These are phyloP conservation scores for Tinamus guttatus DNA, from an alignment of 2,113 vertebrate genomes.

Conservation along the genomic window DNA sequence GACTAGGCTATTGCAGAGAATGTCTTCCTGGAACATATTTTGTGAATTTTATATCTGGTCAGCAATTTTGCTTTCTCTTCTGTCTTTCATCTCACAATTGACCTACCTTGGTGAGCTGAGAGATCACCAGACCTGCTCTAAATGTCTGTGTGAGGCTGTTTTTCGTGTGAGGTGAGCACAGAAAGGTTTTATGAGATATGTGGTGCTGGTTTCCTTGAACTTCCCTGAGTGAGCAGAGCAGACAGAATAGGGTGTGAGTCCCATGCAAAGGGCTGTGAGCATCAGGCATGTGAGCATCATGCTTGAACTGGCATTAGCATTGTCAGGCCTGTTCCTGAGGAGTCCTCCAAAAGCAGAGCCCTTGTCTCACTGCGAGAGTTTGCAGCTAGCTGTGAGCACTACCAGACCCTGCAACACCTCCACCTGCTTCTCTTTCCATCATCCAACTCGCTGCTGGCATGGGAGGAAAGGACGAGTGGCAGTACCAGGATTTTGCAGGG, in stretches of 20 bases:
- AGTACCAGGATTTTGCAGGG: not conserved
- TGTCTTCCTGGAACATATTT: not conserved
- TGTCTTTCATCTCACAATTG: not conserved
- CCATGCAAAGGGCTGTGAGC: not conserved
- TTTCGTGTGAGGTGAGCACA: not conserved
- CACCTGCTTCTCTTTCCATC: not conserved
- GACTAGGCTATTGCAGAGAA: not conserved
- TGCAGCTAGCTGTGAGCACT: not conserved
- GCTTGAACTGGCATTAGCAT: not conserved
- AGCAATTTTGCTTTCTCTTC: not conserved
- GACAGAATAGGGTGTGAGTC: not conserved
- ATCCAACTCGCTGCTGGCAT: rapidly evolving
- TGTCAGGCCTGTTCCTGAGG: not conserved
- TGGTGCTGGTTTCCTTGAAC: not conserved
- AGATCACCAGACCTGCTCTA: not conserved
- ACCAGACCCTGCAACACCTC: not conserved
- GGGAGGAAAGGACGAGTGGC: not conserved
- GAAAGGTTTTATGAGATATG: not conserved
- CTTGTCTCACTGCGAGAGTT: not conserved
- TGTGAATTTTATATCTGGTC: not conserved
- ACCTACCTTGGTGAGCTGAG: not conserved
- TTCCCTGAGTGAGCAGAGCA: not conserved
- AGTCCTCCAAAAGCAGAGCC: not conserved
- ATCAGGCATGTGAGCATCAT: not conserved
- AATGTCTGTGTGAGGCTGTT: not conserved